Evolutionary conservation across 1,140 invertebrate species (phyloP).

Genomic region (Drosophila bipectinata): DNA sequence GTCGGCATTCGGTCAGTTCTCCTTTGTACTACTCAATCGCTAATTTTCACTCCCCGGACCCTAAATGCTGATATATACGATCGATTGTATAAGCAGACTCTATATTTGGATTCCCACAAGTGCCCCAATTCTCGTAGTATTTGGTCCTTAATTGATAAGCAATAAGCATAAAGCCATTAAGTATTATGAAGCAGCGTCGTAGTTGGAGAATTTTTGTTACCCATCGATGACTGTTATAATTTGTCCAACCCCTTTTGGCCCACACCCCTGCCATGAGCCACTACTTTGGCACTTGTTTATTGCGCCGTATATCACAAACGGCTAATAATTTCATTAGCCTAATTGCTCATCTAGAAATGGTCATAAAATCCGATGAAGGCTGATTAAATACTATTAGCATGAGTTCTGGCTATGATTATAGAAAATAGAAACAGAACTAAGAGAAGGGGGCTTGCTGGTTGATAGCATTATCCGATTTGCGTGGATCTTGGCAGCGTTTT

Average conservation of each 20-base stretch:
- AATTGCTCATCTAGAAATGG: constrained; percentile 51
- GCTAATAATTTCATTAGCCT: constrained; percentile 59
- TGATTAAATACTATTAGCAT: constrained; percentile 43
- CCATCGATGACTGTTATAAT: constrained; percentile 3
- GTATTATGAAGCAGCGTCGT: not conserved
- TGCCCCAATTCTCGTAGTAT: constrained; percentile 1
- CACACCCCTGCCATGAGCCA: not conserved
- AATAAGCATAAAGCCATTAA: constrained; percentile 22
- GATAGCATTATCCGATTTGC: constrained; percentile 5
- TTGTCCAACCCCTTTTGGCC: not conserved
- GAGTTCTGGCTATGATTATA: constrained; percentile 6
- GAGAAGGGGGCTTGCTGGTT: not conserved
- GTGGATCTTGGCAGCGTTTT: not conserved
- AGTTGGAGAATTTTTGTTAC: not conserved
- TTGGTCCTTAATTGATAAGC: constrained; percentile 10
- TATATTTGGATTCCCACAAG: constrained; percentile 5
- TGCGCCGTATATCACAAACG: constrained; percentile 38
- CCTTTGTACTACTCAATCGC: constrained; percentile 47
- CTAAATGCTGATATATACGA: constrained; percentile 44
- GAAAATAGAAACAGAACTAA: not conserved
- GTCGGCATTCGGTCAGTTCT: constrained; percentile 14
- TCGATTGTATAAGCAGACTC: constrained; percentile 21
- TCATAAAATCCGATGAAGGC: constrained; percentile 35
- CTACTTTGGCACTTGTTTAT: constrained; percentile 52
- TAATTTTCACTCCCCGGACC: constrained; percentile 44